Evolutionary conservation across 2,113 vertebrate species (phyloP).

Genomic region (Mirounga angustirostris): DNA sequence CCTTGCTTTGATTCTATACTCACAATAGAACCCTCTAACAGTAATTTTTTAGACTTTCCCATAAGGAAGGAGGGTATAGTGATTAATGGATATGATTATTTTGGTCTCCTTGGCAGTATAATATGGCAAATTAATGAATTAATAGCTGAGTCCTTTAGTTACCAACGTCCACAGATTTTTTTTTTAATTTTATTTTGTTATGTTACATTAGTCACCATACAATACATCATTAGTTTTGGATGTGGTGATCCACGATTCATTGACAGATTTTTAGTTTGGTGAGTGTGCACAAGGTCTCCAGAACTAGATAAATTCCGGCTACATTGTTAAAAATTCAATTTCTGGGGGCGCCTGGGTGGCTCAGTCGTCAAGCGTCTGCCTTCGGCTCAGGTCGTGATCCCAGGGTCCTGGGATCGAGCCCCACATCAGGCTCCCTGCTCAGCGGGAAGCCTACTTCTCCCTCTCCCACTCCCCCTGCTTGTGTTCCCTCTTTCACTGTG

Average conservation of each 20-base stretch:
- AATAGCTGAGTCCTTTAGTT: not conserved
- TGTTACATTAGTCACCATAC: too few species aligned
- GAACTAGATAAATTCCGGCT: not conserved
- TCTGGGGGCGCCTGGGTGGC: not conserved
- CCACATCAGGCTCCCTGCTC: too few species aligned
- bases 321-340: constrained; percentile 44
- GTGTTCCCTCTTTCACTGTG: too few species aligned
- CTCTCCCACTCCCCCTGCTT: too few species aligned
- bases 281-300: not conserved
- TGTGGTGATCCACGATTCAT: too few species aligned
- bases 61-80: constrained; percentile 10
- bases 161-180: not conserved
- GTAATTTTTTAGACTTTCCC: not conserved
- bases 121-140: not conserved
- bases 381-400: too few species aligned
- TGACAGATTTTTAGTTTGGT: constrained; percentile 15
- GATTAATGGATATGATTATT: constrained; percentile 38
- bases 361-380: too few species aligned
- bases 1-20: constrained; percentile 24
- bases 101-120: constrained; percentile 2
- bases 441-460: too few species aligned
- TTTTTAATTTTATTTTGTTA: too few species aligned
- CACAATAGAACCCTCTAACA: constrained; percentile 9
- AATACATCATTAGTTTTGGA: too few species aligned
- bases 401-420: too few species aligned